Conservation (phyloP, 2,113 vertebrate species). For the Phaethornis superciliosus region DNA sequence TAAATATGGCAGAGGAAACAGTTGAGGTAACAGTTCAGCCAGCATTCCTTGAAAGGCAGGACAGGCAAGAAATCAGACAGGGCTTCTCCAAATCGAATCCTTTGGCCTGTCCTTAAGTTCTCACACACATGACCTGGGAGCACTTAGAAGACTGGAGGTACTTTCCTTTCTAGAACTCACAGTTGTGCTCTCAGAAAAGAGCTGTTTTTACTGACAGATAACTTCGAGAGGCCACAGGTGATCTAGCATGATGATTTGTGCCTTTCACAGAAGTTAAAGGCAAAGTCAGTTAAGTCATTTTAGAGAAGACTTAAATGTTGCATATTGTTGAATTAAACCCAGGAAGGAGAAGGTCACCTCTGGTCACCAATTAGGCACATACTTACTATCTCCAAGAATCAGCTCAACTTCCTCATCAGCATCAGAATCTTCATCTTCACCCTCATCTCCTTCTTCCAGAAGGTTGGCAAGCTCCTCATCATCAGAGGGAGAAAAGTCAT, state of each 20-base stretch:
- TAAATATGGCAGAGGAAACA: neutral
- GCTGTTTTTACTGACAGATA: neutral
- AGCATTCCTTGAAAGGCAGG: neutral
- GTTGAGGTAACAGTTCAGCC: neutral
- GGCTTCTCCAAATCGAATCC: neutral
- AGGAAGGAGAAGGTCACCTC: neutral
- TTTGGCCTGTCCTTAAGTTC: neutral
- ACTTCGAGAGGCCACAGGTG: neutral
- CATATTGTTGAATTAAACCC: neutral
- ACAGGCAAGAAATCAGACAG: neutral
- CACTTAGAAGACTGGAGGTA: neutral
- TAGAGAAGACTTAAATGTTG: neutral
- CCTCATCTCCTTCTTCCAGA: slow-evolving; percentile 89
- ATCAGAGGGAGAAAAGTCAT: slow-evolving; percentile 91
- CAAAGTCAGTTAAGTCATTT: neutral
- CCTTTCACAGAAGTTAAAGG: neutral
- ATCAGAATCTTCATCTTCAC: slow-evolving; percentile 89
- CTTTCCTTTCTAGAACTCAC: neutral
- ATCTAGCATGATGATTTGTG: neutral
- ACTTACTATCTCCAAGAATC: slow-evolving; percentile 94
- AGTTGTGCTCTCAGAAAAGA: neutral
- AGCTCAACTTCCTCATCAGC: slow-evolving; percentile 89
- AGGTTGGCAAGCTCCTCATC: slow-evolving; percentile 92
- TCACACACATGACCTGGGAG: neutral
- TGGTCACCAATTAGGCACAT: neutral